Evolutionary conservation across 1,140 invertebrate genomes (phyloP).

Genomic region (Euura lappo): DNA sequence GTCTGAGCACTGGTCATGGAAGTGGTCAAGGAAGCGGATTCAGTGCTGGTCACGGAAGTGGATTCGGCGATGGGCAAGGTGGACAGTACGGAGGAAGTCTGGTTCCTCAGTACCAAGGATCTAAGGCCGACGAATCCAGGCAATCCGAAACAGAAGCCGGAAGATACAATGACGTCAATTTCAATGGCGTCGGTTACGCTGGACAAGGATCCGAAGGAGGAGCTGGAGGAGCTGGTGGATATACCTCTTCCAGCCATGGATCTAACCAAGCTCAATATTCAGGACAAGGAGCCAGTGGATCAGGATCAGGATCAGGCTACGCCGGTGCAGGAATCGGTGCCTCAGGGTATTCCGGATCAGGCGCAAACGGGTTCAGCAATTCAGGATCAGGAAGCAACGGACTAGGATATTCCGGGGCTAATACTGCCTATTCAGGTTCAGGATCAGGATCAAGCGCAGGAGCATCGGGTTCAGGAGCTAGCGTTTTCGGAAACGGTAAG

Average conservation of each 20-base stretch:
- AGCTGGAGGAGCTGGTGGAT: constrained; percentile 16
- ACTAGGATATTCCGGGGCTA: constrained; percentile 4
- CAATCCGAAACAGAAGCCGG: constrained; percentile 10
- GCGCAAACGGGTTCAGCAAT: neutral
- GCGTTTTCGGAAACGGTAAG: neutral
- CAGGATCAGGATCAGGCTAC: constrained; percentile 9
- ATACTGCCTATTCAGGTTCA: constrained; percentile 6
- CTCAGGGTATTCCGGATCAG: constrained; percentile 13
- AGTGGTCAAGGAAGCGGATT: neutral
- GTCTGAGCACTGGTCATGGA: constrained; percentile 13
- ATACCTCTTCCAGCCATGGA: neutral
- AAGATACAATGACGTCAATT: neutral
- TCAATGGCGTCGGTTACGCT: neutral
- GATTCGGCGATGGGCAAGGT: neutral
- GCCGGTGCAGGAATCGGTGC: neutral
- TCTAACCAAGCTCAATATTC: neutral
- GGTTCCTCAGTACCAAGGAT: neutral
- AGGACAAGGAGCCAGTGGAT: constrained; percentile 12
- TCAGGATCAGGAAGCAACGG: neutral
- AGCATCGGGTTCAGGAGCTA: neutral
- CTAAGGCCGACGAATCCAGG: constrained; percentile 12
- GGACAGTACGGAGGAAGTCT: too few relatives aligned
- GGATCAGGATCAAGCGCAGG: constrained; percentile 10
- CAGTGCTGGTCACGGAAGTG: constrained; percentile 13
- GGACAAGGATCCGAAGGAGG: neutral